These are phyloP conservation scores for Crematogaster levior DNA, from an alignment of 2,888 invertebrate genomes.

Conservation along the genomic window DNA sequence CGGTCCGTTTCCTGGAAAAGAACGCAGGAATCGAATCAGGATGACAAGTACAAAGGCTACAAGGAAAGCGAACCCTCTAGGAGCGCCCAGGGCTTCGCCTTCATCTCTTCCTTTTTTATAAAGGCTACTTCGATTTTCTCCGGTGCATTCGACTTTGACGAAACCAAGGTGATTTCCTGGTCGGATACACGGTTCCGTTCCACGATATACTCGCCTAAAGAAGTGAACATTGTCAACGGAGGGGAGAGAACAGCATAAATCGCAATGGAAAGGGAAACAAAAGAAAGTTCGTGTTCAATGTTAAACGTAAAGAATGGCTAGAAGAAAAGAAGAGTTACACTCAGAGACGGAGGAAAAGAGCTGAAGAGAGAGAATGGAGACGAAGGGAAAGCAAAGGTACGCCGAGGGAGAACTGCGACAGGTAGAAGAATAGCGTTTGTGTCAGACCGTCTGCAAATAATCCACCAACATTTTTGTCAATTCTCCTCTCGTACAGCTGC, in stretches of 20 bases:
- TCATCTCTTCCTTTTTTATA: slow-evolving; percentile 34
- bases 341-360: not conserved
- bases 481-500: slow-evolving; percentile 68
- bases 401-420: slow-evolving; percentile 36
- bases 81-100: slow-evolving; percentile 42
- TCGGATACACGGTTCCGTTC: slow-evolving; percentile 71
- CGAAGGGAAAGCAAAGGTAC: slow-evolving; percentile 25
- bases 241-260: slow-evolving; percentile 54
- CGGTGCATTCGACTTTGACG: slow-evolving; percentile 74
- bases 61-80: slow-evolving; percentile 65
- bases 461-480: slow-evolving; percentile 80
- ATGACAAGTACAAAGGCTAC: slow-evolving; percentile 75
- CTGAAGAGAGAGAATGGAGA: slow-evolving; percentile 46
- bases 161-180: slow-evolving; percentile 80
- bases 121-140: slow-evolving; percentile 65
- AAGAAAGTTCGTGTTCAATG: slow-evolving; percentile 53
- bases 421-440: slow-evolving; percentile 74
- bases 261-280: slow-evolving; percentile 7
- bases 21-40: slow-evolving; percentile 71
- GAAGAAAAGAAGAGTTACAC: slow-evolving; percentile 42
- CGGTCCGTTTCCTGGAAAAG: slow-evolving; percentile 69
- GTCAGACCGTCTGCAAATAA: slow-evolving; percentile 76
- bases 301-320: slow-evolving; percentile 57
- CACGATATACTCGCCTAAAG: slow-evolving; percentile 70
- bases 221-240: slow-evolving; percentile 53